Evolutionary conservation across 2,888 invertebrate species (phyloP), one percentile per base, ranked within the genome.

Genomic region (Azorinus chamasolen): DNA sequence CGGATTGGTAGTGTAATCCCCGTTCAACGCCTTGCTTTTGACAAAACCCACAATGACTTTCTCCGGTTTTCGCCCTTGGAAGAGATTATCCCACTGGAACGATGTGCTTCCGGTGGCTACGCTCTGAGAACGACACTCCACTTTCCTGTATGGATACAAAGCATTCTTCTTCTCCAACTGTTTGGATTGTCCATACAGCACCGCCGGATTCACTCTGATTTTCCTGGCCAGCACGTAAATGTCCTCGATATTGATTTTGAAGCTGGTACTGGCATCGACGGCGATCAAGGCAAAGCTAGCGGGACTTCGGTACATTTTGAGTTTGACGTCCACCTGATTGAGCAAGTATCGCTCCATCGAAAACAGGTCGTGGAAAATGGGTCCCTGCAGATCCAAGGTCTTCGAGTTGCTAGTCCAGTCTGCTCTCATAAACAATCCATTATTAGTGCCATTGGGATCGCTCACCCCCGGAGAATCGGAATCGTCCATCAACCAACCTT

Each of bases 311-410:
- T 76, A 79, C 22, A 83, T 5, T 46, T 73, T 72, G 0, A 83
- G 12, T 41, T 66, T 66, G 14, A 83, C 71, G 32, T 76, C 64
- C 1, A 79, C 77, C 25, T 74, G 71, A 62, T 83, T 83, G 22
- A 80, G 39, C 12, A 83, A n/a, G 16, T 66, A 72, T 25, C 81
- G 46, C n/a, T 58, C 39, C 57, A 77, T 66, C 10, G 66, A 41
- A 41, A 77, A 81, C 54, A 74, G 37, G 54, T 78, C 77, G 57
- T 74, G 71, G 41, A 51, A 71, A 12, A 78, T 50, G 5, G 64
- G 69, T 53, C 77, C 81, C 50, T 81, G 63, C 22, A 74, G 24
- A 18, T 74, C 72, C 3, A 62, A 5, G 6, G 24, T 12, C 43
- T 62, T 59, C 4, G 54, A 57, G 16, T 46, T 12, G 5, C 37